phyloP scores from a whole-genome alignment of 2,797 vertebrate genomes.

The Hoplostethus mediterraneus region DNA sequence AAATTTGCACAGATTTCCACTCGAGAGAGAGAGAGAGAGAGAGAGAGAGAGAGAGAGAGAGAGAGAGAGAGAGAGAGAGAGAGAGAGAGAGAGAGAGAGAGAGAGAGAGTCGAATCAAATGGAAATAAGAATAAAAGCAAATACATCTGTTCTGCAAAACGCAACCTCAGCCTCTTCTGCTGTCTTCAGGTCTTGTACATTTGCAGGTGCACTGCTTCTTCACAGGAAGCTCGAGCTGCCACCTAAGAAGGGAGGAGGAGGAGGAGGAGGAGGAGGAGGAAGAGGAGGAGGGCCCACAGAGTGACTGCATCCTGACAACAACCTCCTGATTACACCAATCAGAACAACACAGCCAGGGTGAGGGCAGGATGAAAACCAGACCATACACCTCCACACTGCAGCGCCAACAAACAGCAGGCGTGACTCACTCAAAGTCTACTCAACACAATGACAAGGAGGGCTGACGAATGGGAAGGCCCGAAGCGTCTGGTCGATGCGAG shows the following conservation, averaged over 20 bases:
- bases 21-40: neutral
- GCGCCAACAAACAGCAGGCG: constrained; percentile 61
- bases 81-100: too few species aligned
- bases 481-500: constrained; percentile 20
- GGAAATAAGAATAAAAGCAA: neutral
- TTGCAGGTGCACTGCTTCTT: constrained; percentile 73
- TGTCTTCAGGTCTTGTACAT: constrained; percentile 44
- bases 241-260: constrained; percentile 61
- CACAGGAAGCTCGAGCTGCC: constrained; percentile 77
- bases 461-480: constrained; percentile 14
- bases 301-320: constrained; percentile 75
- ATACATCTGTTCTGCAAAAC: constrained; percentile 10
- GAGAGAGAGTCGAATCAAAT: neutral
- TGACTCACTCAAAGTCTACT: constrained; percentile 66
- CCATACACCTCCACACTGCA: constrained; percentile 71
- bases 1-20: neutral
- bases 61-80: too few species aligned
- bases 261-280: constrained; percentile 13
- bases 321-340: constrained; percentile 76
- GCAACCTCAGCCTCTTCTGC: constrained; percentile 20
- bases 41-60: too few species aligned
- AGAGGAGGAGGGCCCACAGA: constrained; percentile 45
- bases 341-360: constrained; percentile 62
- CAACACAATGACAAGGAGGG: constrained; percentile 44
- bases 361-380: constrained; percentile 66